These are phyloP conservation scores for Conchocele bisecta DNA, from an alignment of 2,888 invertebrate species.

Conservation along the genomic window DNA sequence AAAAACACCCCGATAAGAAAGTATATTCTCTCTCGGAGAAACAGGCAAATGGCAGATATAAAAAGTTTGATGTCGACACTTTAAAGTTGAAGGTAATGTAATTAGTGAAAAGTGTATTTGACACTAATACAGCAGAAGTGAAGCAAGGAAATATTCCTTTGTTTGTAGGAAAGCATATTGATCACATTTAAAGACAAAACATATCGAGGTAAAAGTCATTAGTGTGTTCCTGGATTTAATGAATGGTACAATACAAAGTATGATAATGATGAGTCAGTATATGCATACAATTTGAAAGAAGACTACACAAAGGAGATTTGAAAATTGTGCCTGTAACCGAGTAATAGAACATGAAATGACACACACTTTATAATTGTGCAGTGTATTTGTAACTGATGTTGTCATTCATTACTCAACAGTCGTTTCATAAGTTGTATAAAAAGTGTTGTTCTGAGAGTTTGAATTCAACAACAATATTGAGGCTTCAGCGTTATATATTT, in stretches of 20 bases:
- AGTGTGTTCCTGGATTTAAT: constrained; percentile 20
- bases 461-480: too few relatives aligned
- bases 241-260: constrained; percentile 33
- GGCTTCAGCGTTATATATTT: too few relatives aligned
- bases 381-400: too few relatives aligned
- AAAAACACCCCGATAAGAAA: constrained; percentile 28
- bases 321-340: constrained; percentile 5
- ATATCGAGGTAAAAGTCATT: constrained; percentile 1
- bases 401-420: too few relatives aligned
- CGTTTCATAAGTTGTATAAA: too few relatives aligned
- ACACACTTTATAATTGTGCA: too few relatives aligned
- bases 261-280: constrained; percentile 25
- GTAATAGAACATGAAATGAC: too few relatives aligned
- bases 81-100: constrained; percentile 7
- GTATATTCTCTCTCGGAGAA: constrained; percentile 28
- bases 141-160: background rate
- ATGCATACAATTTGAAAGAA: constrained; percentile 24
- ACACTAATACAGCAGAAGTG: background rate
- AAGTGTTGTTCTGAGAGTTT: too few relatives aligned
- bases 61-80: constrained; percentile 2
- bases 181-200: constrained; percentile 1
- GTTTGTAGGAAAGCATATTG: constrained; percentile 13
- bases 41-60: background rate
- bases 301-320: constrained; percentile 22
- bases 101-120: background rate